Base-by-base conservation (phyloP, 2,113 vertebrate species). In the Passer domesticus region DNA sequence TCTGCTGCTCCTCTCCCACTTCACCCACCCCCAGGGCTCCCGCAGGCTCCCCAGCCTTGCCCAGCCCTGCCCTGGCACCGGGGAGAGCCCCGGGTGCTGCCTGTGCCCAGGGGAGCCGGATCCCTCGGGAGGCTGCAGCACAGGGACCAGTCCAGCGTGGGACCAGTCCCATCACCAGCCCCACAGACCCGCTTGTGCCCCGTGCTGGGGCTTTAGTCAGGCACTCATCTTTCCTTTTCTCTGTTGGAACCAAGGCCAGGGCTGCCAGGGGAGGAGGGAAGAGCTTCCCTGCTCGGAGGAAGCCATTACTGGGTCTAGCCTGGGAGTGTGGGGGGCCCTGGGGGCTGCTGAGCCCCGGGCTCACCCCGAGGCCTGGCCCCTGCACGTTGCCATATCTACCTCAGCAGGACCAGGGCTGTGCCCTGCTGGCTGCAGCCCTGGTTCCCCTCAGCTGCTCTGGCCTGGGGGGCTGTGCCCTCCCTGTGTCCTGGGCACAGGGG, bases 41-140 rank as follows among this genome's bases (percentile, higher is more conserved):
- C 44, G n/a, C 56, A 14, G 60, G 25, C 46, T 6, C 50, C 83
- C 24, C 2, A 25, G 2, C 5, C 58, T 68, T 6, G 1, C 68
- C 2, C 47, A 44, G 82, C 39, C 53, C 46, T 60, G 23, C 80
- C 30, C 14, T 43, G 88, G 88, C 74, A 10, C 2, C 11, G 14
- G 76, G 46, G 55, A 69, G 14, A 21, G n/a, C 64, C 59, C 43
- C 35, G 16, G 39, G 9, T 0, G 0, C 8, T 50, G 66, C 83
- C 68, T 35, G 59, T 13, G 12, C 39, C 39, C 8, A 0, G 53
- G 50, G n/a, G 2, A 53, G 37, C 44, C 0, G 7, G 2, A n/a
- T 46, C 78, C 46, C 46, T 7, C 2, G 7, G 30, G n/a, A 25
- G 52, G 28, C 60, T 30, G 69, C 9, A 35, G 47, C 79, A 23